These are phyloP conservation scores for Dione vanillae DNA, from an alignment of 2,888 invertebrate genomes.

Conservation along the genomic window DNA sequence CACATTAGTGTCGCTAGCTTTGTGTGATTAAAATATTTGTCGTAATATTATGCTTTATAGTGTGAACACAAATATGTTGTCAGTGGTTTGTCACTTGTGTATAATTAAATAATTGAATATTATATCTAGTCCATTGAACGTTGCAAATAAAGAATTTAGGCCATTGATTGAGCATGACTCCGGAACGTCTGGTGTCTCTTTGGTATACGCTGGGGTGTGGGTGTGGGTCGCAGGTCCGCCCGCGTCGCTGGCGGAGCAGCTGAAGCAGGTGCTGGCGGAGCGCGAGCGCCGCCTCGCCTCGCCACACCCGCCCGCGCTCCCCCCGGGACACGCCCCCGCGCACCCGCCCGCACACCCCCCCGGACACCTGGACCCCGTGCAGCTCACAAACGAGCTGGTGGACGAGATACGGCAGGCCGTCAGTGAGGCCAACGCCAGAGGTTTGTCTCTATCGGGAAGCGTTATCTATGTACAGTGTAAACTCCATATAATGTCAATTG, in stretches of 20 bases:
- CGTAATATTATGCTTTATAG: slow-evolving; percentile 23
- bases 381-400: slow-evolving; percentile 91
- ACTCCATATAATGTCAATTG: too few species aligned
- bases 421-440: slow-evolving; percentile 94
- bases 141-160: neutral
- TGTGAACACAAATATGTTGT: slow-evolving; percentile 10
- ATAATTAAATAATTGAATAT: neutral
- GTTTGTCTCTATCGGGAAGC: too few species aligned
- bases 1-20: slow-evolving; percentile 28
- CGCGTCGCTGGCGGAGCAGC: slow-evolving; percentile 92
- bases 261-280: slow-evolving; percentile 94
- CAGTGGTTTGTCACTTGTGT: slow-evolving; percentile 7
- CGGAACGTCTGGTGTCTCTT: neutral
- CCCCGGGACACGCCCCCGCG: slow-evolving; percentile 89
- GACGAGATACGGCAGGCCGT: slow-evolving; percentile 95
- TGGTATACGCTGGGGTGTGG: slow-evolving; percentile 5
- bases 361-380: slow-evolving; percentile 85
- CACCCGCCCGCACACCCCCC: slow-evolving; percentile 76
- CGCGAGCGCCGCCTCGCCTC: slow-evolving; percentile 89
- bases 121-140: too few species aligned
- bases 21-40: slow-evolving; percentile 21
- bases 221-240: slow-evolving; percentile 85
- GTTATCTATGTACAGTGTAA: too few species aligned
- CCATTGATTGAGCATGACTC: neutral
- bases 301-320: slow-evolving; percentile 71